Percentiles rank a stretch among this genome's conserved stretches.
Conservation (phyloP, 2,797 vertebrate genomes). For the Cygnus olor region DNA sequence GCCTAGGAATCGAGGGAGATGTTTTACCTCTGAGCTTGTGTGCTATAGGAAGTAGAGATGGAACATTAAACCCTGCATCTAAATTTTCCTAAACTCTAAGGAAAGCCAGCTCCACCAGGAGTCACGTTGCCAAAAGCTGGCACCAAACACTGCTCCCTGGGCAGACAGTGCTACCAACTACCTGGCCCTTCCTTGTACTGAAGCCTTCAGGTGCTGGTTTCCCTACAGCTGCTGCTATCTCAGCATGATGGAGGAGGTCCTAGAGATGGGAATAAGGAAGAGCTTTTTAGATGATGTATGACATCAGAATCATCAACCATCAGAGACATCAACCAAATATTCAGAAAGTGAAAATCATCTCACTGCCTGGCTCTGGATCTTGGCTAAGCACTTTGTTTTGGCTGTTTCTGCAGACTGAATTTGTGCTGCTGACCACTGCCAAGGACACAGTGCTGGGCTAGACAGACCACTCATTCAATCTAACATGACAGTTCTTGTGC, state of each 20-base stretch:
- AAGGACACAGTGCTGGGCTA: background rate
- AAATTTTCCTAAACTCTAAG: background rate
- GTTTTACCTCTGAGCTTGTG: fast-evolving
- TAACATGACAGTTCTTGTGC: constrained; percentile 8
- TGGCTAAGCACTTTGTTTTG: background rate
- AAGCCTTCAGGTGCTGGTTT: background rate
- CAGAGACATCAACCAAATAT: constrained; percentile 1
- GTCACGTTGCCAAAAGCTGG: background rate
- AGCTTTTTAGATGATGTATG: background rate
- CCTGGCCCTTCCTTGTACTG: background rate
- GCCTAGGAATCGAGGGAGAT: background rate
- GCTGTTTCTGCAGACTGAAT: background rate
- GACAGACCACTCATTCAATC: background rate
- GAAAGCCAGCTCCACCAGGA: background rate
- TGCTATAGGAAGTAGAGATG: background rate
- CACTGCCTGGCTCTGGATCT: background rate
- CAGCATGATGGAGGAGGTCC: background rate
- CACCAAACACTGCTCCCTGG: background rate
- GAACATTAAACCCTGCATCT: background rate
- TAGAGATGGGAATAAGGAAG: background rate
- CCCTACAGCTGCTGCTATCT: background rate
- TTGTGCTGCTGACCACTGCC: constrained; percentile 5
- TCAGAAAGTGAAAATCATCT: constrained; percentile 1
- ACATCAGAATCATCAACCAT: background rate
- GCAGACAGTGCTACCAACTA: background rate